Percentiles rank a stretch among this genome's conserved stretches.
Conservation (phyloP, 2,797 vertebrate genomes). For the Bradypodion pumilum region DNA sequence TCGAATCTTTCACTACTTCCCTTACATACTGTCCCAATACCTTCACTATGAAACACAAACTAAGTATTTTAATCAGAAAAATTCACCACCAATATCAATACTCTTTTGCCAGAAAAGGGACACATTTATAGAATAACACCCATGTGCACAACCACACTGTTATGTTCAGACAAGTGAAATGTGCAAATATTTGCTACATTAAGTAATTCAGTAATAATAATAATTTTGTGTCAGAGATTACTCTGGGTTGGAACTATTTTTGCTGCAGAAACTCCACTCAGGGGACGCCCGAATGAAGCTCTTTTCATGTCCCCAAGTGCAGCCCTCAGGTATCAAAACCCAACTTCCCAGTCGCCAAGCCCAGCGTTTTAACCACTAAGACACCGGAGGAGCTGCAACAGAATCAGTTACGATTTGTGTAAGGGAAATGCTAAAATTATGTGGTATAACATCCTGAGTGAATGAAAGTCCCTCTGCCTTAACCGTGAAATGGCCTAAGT, state of each 20-base stretch:
- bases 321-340: too few relatives aligned
- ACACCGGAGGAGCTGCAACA: too few relatives aligned
- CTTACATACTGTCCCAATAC: not conserved
- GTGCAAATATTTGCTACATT: not conserved
- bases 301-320: too few relatives aligned
- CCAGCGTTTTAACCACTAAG: too few relatives aligned
- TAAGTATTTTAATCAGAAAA: constrained; percentile 18
- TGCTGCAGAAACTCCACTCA: too few relatives aligned
- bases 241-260: too few relatives aligned
- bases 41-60: constrained; percentile 9
- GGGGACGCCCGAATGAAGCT: too few relatives aligned
- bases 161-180: constrained; percentile 26
- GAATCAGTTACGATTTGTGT: not conserved
- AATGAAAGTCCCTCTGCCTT: constrained; percentile 44
- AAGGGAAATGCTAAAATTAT: constrained; percentile 38
- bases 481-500: constrained; percentile 24
- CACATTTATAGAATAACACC: too few relatives aligned
- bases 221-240: too few relatives aligned
- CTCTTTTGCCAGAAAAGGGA: not conserved
- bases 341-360: too few relatives aligned
- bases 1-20: not conserved
- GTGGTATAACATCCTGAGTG: constrained; percentile 14
- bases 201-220: not conserved
- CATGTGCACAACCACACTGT: not conserved
- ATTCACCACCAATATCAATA: not conserved